Evolutionary conservation across 2,888 invertebrate genomes (phyloP), one percentile per base, ranked within the genome.

Genomic region (Acrocera orbiculus): DNA sequence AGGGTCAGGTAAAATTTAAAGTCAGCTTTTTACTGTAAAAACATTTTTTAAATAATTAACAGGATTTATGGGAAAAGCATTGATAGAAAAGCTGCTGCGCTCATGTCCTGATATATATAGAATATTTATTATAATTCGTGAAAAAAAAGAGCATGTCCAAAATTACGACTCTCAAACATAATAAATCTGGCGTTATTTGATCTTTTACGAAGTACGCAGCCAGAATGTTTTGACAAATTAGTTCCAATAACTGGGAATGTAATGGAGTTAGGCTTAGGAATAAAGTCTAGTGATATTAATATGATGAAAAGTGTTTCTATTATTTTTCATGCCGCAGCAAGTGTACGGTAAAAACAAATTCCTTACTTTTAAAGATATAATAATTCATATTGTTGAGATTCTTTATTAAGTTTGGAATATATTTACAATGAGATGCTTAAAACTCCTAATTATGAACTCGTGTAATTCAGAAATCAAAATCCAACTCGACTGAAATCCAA

Each of bases 51-150:
- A 19, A 19, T 19, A 19, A n/a, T n/a, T n/a, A n/a, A n/a, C n/a
- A 67, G 90, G 90, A 2, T 92, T 90, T 51, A 67, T 92, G 57
- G 92, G 92, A 1, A 92, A 92, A 62, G 79, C 81, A 0, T 56
- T 92, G 15, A 66, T 90, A 5, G 90, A 92, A 58, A 93, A 92
- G 56, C 58, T 93, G 3, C 55, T 92, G 9, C 70, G 87, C 43
- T 80, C 81, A 5, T 86, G 89, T 50, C 67, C 81, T 0, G 71
- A 70, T 0, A 47, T 92, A 7, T 66, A 71, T 31, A 69, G 67
- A 34, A 73, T 93, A 40, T 92, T 80, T 54, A 51, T 89, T 3
- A 62, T 92, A 29, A 57, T 89, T 42, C 66, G 90, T 19, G 65
- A 69, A 2, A 83, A 82, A 52, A 75, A 73, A 76, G 74, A 1